Conservation (phyloP, 1,140 invertebrate species). For the Akabosia matsudoensis region DNA sequence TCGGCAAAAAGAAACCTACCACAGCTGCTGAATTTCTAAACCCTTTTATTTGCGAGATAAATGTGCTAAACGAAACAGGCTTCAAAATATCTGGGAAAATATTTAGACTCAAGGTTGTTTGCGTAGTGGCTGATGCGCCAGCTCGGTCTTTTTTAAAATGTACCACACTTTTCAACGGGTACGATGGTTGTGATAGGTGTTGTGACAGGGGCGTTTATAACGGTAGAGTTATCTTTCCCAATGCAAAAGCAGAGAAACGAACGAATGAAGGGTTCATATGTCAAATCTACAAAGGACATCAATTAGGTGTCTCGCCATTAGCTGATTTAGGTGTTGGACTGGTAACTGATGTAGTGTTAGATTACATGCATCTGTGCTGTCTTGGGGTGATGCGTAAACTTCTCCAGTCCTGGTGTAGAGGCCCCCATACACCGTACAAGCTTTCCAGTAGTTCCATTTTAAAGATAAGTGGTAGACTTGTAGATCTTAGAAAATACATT, state of each 20-base stretch:
- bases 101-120: not conserved
- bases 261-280: not conserved
- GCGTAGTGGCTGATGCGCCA: conserved; percentile 48
- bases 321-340: not conserved
- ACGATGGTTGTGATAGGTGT: conserved; percentile 51
- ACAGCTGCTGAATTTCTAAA: not conserved
- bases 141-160: conserved; percentile 51
- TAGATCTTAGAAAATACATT: not conserved
- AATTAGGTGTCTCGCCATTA: not conserved
- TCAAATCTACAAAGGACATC: not conserved
- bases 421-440: not conserved
- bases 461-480: not conserved
- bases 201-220: conserved; percentile 42
- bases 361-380: not conserved
- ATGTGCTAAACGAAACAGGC: not conserved
- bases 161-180: conserved; percentile 50
- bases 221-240: conserved; percentile 14
- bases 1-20: not conserved
- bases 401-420: not conserved
- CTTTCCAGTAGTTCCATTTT: not conserved
- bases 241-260: not conserved
- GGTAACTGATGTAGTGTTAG: not conserved
- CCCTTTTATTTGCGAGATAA: conserved; percentile 29
- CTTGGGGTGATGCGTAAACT: not conserved
- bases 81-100: not conserved